Percentiles rank a stretch among this genome's conserved stretches.
Conservation (phyloP, 2,113 vertebrate species). For the Parus major region DNA sequence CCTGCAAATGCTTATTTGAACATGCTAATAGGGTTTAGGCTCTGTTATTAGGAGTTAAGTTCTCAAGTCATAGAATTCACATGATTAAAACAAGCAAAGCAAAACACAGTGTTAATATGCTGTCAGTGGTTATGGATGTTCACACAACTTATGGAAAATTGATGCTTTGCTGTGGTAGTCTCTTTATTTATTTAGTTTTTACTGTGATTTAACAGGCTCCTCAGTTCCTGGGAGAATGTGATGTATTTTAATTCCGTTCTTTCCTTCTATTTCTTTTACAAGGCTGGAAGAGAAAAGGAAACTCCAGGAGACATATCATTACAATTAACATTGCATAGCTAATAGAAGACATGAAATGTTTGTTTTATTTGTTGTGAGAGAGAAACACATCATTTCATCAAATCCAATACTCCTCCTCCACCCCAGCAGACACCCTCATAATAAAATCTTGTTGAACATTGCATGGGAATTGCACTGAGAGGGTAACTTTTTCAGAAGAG, state of each 20-base stretch:
- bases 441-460: slow-evolving; percentile 22
- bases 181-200: slow-evolving; percentile 77
- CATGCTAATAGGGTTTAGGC: slow-evolving; percentile 76
- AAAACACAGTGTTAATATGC: slow-evolving; percentile 71
- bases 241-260: slow-evolving; percentile 67
- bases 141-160: slow-evolving; percentile 68
- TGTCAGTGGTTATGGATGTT: slow-evolving; percentile 67
- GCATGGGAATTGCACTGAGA: background rate
- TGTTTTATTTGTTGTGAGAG: slow-evolving; percentile 67
- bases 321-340: slow-evolving; percentile 59
- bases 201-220: slow-evolving; percentile 67
- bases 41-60: slow-evolving; percentile 73
- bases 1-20: slow-evolving; percentile 83
- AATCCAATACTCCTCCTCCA: slow-evolving; percentile 3
- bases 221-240: slow-evolving; percentile 60
- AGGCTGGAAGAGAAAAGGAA: slow-evolving; percentile 65
- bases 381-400: slow-evolving; percentile 53
- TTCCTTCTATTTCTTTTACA: slow-evolving; percentile 71
- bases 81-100: slow-evolving; percentile 77
- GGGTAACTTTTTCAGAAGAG: slow-evolving; percentile 5
- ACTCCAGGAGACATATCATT: slow-evolving; percentile 60
- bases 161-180: slow-evolving; percentile 71
- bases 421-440: slow-evolving; percentile 4
- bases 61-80: slow-evolving; percentile 75
- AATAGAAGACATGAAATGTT: slow-evolving; percentile 67